These are phyloP conservation scores for Uropetala carovei DNA, from an alignment of 2,888 invertebrate genomes.

Conservation along the genomic window DNA sequence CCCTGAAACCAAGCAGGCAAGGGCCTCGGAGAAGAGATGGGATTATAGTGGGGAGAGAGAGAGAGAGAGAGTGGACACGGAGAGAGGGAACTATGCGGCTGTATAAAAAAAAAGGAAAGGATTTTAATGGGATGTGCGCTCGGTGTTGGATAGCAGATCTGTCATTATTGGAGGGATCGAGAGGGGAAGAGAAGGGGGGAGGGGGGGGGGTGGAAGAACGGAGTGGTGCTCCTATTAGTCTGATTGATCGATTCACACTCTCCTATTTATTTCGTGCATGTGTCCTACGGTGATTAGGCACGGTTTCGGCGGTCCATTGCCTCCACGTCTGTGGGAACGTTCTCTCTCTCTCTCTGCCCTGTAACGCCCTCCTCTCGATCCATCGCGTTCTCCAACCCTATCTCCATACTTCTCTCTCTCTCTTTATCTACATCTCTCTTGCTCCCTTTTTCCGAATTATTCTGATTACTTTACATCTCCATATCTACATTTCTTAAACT, in stretches of 20 bases:
- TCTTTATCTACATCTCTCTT: neutral
- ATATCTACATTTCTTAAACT: no score
- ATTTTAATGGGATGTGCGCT: constrained; percentile 34
- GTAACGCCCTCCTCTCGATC: neutral
- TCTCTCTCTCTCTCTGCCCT: neutral
- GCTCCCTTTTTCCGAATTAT: neutral
- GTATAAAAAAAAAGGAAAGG: constrained; percentile 14
- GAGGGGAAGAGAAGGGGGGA: no score
- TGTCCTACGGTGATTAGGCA: constrained; percentile 25
- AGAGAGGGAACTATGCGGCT: neutral
- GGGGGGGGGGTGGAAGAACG: neutral
- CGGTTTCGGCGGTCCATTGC: neutral
- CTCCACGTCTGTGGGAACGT: neutral
- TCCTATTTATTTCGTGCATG: constrained; percentile 4
- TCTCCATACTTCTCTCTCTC: neutral
- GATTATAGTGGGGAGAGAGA: neutral
- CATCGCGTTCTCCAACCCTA: no score
- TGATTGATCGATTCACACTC: constrained; percentile 4
- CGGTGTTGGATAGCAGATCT: constrained; percentile 8
- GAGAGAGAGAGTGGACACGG: neutral
- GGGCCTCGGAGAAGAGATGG: neutral
- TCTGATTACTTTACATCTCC: neutral
- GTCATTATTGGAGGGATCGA: constrained; percentile 17
- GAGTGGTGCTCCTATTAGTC: neutral
- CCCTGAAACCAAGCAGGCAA: no score